Percentiles rank a stretch among this genome's conserved stretches.
Evolutionary conservation across 1,140 invertebrate genomes (phyloP).

Genomic region (Steinernema feltiae): DNA sequence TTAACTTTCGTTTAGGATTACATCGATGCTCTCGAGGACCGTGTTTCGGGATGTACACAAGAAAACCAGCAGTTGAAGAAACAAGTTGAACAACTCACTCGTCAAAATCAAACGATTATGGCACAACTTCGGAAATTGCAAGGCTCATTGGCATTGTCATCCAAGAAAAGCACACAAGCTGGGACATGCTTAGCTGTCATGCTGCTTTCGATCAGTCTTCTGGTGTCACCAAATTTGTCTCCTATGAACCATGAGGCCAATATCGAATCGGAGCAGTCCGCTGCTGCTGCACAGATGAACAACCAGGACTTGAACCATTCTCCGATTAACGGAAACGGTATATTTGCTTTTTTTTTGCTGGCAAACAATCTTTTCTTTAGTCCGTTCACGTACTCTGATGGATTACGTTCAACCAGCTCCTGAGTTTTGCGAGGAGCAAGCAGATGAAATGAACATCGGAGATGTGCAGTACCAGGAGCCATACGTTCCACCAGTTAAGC

Average conservation of each 20-base stretch:
- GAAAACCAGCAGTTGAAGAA: conserved; percentile 53
- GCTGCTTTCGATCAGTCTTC: conserved; percentile 51
- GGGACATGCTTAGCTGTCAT: conserved; percentile 55
- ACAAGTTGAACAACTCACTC: conserved; percentile 45
- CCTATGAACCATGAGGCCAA: conserved; percentile 21
- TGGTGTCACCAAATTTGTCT: conserved; percentile 52
- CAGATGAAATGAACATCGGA: background rate
- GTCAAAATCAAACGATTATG: conserved; percentile 41
- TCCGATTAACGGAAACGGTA: background rate
- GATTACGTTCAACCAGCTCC: conserved; percentile 15
- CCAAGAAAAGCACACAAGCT: conserved; percentile 49
- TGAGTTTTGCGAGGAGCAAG: background rate
- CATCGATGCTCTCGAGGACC: conserved; percentile 54
- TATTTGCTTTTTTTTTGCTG: background rate
- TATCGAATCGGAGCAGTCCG: conserved; percentile 22
- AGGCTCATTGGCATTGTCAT: conserved; percentile 25
- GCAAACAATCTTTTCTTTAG: too few relatives aligned
- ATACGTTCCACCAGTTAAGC: background rate
- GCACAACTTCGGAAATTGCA: conserved; percentile 51
- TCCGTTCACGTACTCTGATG: conserved; percentile 34
- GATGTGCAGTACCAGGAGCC: background rate
- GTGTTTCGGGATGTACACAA: conserved; percentile 48
- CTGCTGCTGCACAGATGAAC: background rate
- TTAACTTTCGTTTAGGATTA: conserved; percentile 51
- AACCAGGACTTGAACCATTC: conserved; percentile 17